Percentiles rank a stretch among this genome's conserved stretches.
Conservation (phyloP, 2,888 invertebrate species). For the Dromius quadrimaculatus region DNA sequence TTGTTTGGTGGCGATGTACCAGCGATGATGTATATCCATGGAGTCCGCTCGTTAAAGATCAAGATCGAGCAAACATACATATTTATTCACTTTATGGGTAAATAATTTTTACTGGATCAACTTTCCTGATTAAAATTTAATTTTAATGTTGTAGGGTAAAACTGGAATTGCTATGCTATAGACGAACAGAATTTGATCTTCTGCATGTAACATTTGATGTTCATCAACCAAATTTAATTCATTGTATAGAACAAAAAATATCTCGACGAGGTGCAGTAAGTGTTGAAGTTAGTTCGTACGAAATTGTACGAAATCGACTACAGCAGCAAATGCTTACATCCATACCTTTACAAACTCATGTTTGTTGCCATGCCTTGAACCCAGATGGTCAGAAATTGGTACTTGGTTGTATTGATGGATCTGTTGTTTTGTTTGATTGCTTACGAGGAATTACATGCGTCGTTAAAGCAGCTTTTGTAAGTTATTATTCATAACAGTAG, state of each 20-base stretch:
- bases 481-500: slow-evolving; percentile 33
- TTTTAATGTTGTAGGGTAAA: slow-evolving; percentile 70
- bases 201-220: slow-evolving; percentile 84
- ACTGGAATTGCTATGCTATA: slow-evolving; percentile 81
- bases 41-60: slow-evolving; percentile 86
- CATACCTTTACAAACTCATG: slow-evolving; percentile 78
- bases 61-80: slow-evolving; percentile 90
- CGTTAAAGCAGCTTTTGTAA: slow-evolving; percentile 84
- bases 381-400: slow-evolving; percentile 78
- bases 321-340: slow-evolving; percentile 76
- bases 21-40: slow-evolving; percentile 93
- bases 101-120: slow-evolving; percentile 53
- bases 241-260: slow-evolving; percentile 86
- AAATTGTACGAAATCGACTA: slow-evolving; percentile 72
- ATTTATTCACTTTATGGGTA: slow-evolving; percentile 82
- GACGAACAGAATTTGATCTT: slow-evolving; percentile 90
- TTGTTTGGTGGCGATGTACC: slow-evolving; percentile 88
- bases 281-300: slow-evolving; percentile 77
- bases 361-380: slow-evolving; percentile 76
- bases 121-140: slow-evolving; percentile 52
- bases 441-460: slow-evolving; percentile 80
- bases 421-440: slow-evolving; percentile 83
- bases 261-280: slow-evolving; percentile 78
- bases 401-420: slow-evolving; percentile 87
- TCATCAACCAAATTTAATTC: slow-evolving; percentile 76